phyloP scores from a whole-genome alignment of 64 coral and sea anemone species.

The Dendronephthya gigantea region DNA sequence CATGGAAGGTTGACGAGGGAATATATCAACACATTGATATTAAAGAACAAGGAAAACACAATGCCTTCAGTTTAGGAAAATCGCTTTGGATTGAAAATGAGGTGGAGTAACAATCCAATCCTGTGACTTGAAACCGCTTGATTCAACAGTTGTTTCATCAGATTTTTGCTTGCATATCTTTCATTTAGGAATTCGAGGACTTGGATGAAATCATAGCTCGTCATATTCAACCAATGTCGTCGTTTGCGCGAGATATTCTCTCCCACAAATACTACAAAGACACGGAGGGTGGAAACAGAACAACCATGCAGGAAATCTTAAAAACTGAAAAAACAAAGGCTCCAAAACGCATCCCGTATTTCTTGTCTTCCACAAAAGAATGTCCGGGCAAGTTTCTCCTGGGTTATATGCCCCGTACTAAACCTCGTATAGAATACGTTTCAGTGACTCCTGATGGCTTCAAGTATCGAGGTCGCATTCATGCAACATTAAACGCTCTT shows the following conservation, averaged over 20 bases:
- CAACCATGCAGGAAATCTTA: slow-evolving; percentile 64
- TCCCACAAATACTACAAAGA: slow-evolving; percentile 74
- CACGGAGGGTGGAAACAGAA: slow-evolving; percentile 56
- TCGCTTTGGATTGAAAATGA: slow-evolving; percentile 97
- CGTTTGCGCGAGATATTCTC: slow-evolving; percentile 74
- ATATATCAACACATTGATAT: slow-evolving; percentile 94
- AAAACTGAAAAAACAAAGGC: slow-evolving; percentile 61
- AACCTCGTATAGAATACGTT: slow-evolving; percentile 71
- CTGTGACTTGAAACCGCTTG: too few species aligned
- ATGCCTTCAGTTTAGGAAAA: slow-evolving; percentile 76
- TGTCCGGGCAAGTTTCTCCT: slow-evolving; percentile 89
- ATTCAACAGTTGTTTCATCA: too few species aligned
- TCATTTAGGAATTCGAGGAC: slow-evolving; percentile 90
- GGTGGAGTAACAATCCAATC: slow-evolving; percentile 18
- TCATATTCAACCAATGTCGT: slow-evolving; percentile 86
- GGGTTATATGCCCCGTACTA: slow-evolving; percentile 81
- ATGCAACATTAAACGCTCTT: slow-evolving; percentile 75
- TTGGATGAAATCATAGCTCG: slow-evolving; percentile 96
- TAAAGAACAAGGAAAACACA: slow-evolving; percentile 87
- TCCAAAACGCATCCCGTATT: slow-evolving; percentile 82
- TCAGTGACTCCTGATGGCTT: slow-evolving; percentile 83
- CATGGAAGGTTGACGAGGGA: slow-evolving; percentile 83
- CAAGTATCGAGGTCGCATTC: slow-evolving; percentile 70
- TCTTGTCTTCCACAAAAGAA: slow-evolving; percentile 54
- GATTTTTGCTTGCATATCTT: neutral